These are phyloP conservation scores for Stigmatopora nigra DNA, from an alignment of 2,113 vertebrate species.

Conservation along the genomic window DNA sequence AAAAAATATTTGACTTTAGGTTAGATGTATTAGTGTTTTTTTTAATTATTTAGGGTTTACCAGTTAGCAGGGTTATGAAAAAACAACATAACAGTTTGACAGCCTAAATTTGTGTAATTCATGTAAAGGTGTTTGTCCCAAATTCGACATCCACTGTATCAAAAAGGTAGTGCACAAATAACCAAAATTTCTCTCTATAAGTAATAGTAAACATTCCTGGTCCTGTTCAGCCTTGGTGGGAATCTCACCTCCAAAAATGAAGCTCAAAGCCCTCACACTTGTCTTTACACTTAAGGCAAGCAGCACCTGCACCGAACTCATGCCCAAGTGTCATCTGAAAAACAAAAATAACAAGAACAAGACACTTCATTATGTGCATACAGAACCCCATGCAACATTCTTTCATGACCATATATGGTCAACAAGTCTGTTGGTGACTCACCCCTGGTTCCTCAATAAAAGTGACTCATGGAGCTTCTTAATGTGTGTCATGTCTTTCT, in stretches of 20 bases:
- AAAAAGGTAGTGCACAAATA: not conserved
- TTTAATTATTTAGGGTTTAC: too few species aligned
- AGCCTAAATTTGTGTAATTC: not conserved
- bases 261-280: conserved; percentile 97
- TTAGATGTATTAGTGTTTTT: too few species aligned
- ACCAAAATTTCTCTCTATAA: not conserved
- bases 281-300: conserved; percentile 94
- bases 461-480: not conserved
- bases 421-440: not conserved
- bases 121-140: not conserved
- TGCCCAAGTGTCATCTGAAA: conserved; percentile 91
- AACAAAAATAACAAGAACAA: conserved; percentile 9
- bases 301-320: conserved; percentile 88
- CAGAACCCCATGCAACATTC: not conserved
- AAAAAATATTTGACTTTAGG: too few species aligned
- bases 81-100: not conserved
- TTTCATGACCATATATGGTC: conserved; percentile 37
- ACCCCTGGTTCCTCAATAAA: conserved; percentile 3
- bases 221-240: not conserved
- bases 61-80: too few species aligned
- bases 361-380: not conserved
- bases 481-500: not conserved
- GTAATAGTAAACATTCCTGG: not conserved
- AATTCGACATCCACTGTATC: not conserved
- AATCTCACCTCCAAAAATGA: conserved; percentile 89